phyloP scores from a whole-genome alignment of 1,140 invertebrate genomes.

The Drosophila ogumai region DNA sequence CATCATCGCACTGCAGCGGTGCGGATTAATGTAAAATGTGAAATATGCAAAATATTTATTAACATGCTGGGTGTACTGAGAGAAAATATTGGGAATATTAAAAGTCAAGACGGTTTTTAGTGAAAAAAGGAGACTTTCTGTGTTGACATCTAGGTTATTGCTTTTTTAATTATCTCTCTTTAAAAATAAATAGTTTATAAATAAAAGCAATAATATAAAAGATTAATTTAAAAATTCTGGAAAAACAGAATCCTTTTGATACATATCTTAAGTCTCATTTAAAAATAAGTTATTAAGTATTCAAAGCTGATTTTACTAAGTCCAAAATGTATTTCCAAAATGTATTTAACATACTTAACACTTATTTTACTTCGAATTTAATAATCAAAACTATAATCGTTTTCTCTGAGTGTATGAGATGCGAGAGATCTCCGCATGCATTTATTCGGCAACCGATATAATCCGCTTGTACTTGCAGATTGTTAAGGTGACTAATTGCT shows the following conservation, averaged over 20 bases:
- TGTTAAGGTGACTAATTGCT: conserved; percentile 67
- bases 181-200: no score
- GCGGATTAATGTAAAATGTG: conserved; percentile 59
- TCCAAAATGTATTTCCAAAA: no score
- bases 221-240: no score
- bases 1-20: conserved; percentile 6
- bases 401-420: conserved; percentile 13
- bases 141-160: no score
- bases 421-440: conserved; percentile 32
- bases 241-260: no score
- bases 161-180: no score
- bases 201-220: no score
- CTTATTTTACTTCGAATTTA: neutral
- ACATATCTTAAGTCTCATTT: no score
- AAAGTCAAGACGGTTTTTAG: neutral
- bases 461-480: conserved; percentile 47
- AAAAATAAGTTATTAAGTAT: no score
- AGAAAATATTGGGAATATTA: neutral
- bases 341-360: no score
- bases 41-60: conserved; percentile 48
- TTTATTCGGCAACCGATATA: conserved; percentile 43
- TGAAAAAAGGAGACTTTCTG: neutral
- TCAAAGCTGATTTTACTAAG: no score
- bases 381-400: fast-evolving
- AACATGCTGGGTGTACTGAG: conserved; percentile 19